Evolutionary conservation across 2,797 vertebrate genomes (phyloP), one percentile per base, ranked within the genome.

Genomic region (Sebastes taczanowskii): DNA sequence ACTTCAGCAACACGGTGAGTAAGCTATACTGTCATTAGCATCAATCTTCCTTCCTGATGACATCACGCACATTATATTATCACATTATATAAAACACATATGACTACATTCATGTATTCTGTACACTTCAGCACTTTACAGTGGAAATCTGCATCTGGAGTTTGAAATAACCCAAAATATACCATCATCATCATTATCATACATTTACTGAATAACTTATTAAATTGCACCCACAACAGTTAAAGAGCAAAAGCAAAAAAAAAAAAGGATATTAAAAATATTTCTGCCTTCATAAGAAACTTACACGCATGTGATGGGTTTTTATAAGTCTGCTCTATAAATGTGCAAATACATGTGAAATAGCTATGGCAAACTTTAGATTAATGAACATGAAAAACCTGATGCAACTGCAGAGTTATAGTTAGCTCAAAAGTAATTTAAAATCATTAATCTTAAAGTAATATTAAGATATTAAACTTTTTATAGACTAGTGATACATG

Each of bases 291-390:
- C 6, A 7, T 55, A 35, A 7, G 13, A 76, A 65, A 53, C 3
- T 7, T 10, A 5, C 13, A 30, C 4, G 25, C 3, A 56, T 8
- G 23, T 60, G n/a, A 75, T 23, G n/a, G n/a, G n/a, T n/a, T 61
- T 27, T 25, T 16, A 66, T 7, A 70, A 34, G 14, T 1, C 35
- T 16, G 2, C 53, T 77, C 22, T 65, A 35, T 42, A 49, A 49
- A 78, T 64, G 22, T 68, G 27, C 30, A 76, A 73, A 49, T 38
- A 69, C 4, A 52, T 4, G n/a, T 71, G n/a, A 30, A 74, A 64
- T 74, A 80, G 67, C 30, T 20, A 27, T 25, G 38, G 62, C 46
- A 82, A 56, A 59, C 20, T n/a, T 29, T 62, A 32, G 30, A 62
- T 73, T 59, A 62, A 71, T 73, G 25, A 73, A 16, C 32, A 49